Base-by-base conservation (phyloP, 1,140 invertebrate genomes). In the Cotesia vestalis region DNA sequence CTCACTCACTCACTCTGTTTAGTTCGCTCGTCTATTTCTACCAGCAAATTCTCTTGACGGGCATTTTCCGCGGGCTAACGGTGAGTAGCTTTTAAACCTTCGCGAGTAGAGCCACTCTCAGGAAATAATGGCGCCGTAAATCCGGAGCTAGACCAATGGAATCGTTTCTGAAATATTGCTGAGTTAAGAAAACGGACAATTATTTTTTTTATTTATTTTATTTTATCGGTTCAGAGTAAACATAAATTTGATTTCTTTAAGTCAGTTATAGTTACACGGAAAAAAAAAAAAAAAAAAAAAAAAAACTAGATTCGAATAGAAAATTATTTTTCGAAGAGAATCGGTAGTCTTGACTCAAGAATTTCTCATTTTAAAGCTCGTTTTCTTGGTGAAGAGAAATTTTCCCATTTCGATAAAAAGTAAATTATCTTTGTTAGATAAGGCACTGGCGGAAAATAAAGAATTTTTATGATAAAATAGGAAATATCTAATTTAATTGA, bases 121-220 rank as follows among this genome's bases (percentile, higher is more conserved):
- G 35, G 66, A 70, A 73, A 76, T 77, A 76, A 76, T 74, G 52
- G 66, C 53, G 38, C 57, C 71, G 76, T 53, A 69, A 69, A 66
- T 66, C 55, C 52, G 64, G 74, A 72, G 76, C 59, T 73, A 62
- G 63, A 75, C 75, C 71, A 27, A 27, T 27, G 27, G 75, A 70
- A 78, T 76, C 77, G 70, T 66, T 62, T 34, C 46, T 46, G 46
- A 78, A 76, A 76, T 76, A 76, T 74, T 71, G 71, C 71, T n/a
- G 17, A 46, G 6, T 46, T 46, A 12, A 4, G 20, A 64, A 38
- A 64, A 64, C 46, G 46, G 34, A 64, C 62, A 64, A 40, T 40
- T 40, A 40, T 64, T 64, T 64, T 27, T 34, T 20, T 9, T 8
- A 17, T 4, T 4, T 40, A 64, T 64, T 36, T 40, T 35, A 38